Base-by-base conservation (phyloP, 35 echinoderm and acorn worm species). In the Strongylocentrotus purpuratus region DNA sequence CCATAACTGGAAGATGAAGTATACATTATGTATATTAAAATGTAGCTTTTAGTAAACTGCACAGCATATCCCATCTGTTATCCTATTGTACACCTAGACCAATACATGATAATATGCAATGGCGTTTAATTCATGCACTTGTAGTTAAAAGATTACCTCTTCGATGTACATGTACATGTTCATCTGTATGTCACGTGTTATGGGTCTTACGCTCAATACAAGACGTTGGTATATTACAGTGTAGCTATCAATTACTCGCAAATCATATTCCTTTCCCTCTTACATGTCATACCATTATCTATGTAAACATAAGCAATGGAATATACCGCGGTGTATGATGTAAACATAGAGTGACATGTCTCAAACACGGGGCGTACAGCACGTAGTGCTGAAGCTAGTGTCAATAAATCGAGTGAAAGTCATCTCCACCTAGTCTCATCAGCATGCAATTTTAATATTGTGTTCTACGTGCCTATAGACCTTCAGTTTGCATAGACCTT, bases 321-420 rank as follows among this genome's bases (percentile, higher is more conserved):
- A 78, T 78, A 78, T 78, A n/a, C 65, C 61, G 17, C 17, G 20
- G 22, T 78, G 7, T 78, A n/a, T 7, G 22, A 28, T n/a, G 20
- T 28, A n/a, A 78, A 78, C 28, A 78, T 4, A 78, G 22, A 25
- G 65, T n/a, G 22, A 25, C 65, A 78, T 78, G 65, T 78, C 65
- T 78, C 22, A 22, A 28, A 22, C 65, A 78, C 65, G 20, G 4
- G 65, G 65, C 65, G 28, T n/a, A 78, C 28, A 78, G 22, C 65
- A 78, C 65, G 65, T 78, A 78, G 65, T 78, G 20, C n/a, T n/a
- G n/a, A n/a, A n/a, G 7, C n/a, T 12, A 59, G 11, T 22, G 65
- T 78, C 65, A 78, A 78, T 78, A 28, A 78, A 78, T 78, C 65
- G 22, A 78, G 65, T 78, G 65, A 78, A 78, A 78, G 65, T 78